Base-by-base conservation (phyloP, 1,140 invertebrate species). In the Spodoptera litura region DNA sequence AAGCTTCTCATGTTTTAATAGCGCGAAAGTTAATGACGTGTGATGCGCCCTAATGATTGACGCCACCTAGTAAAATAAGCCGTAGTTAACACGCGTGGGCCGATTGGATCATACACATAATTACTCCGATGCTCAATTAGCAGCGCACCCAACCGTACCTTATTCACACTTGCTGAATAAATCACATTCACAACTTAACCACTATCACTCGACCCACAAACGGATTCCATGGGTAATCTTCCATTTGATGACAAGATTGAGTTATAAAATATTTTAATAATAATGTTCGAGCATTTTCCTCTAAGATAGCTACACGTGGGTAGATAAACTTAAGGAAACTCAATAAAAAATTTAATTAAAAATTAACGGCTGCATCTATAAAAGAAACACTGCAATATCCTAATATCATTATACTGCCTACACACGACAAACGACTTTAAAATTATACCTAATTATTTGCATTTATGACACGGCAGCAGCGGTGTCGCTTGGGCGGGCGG, bases 391-490 rank as follows among this genome's bases (percentile, higher is more conserved):
- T 70, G 25, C 56, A 55, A 75, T 38, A 58, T 49, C 53, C 66
- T 79, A 76, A 73, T 27, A 71, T 72, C 82, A 62, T 81, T 76
- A 78, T 83, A 80, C 61, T 55, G 56, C 71, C 77, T 78, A 79
- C 81, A 81, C 72, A 64, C 70, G 78, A 78, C 71, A 80, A 83
- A 83, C 78, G 58, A 72, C 78, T 78, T 80, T 78, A 83, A 81
- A 77, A 77, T 83, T 77, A 80, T 83, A 77, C 62, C 61, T 68
- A 81, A 80, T 83, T 80, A 83, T 83, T 83, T 68, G 52, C 77
- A 61, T 81, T 80, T 79, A 82, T 81, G 76, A 79, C 66, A 56
- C 44, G 52, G 49, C 62, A 52, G 25, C 25, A 61, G 55, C 53
- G 53, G 58, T 72, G 52, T 73, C 81, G 51, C 15, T 76, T 31